A percentile compares a stretch with the other conserved stretches of the same genome.
Evolutionary conservation across 1,140 invertebrate species (phyloP).

Genomic region (Drosophila triauraria): DNA sequence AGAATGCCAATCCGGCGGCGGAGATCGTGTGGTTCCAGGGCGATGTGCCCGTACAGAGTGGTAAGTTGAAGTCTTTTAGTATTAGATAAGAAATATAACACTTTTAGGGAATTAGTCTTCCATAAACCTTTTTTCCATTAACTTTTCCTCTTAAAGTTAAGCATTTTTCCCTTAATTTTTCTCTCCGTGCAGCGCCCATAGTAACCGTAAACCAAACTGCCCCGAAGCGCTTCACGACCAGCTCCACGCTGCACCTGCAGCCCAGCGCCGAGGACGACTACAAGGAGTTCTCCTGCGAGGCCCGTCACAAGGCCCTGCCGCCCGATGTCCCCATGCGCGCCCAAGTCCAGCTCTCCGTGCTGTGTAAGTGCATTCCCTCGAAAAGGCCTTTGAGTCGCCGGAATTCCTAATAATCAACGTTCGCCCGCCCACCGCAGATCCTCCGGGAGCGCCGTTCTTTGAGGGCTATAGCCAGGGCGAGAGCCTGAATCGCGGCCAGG

Average conservation of each 20-base stretch:
- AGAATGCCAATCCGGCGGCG: slow-evolving; percentile 94
- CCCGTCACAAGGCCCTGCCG: slow-evolving; percentile 92
- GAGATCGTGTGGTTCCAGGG: slow-evolving; percentile 94
- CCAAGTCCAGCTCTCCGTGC: slow-evolving; percentile 93
- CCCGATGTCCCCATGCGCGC: slow-evolving; percentile 91
- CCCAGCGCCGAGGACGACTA: slow-evolving; percentile 95
- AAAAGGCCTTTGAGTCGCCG: neutral
- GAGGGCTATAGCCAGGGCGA: slow-evolving; percentile 96
- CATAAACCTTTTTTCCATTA: neutral
- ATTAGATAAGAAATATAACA: too few species aligned
- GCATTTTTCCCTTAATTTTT: neutral
- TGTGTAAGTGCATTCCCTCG: slow-evolving; percentile 91
- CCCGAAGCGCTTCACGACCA: slow-evolving; percentile 85
- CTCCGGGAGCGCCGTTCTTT: slow-evolving; percentile 96
- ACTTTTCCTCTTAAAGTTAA: neutral
- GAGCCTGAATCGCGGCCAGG: slow-evolving; percentile 93
- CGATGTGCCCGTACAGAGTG: slow-evolving; percentile 91
- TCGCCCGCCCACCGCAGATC: slow-evolving; percentile 88
- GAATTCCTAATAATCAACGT: slow-evolving; percentile 6
- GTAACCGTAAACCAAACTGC: slow-evolving; percentile 86
- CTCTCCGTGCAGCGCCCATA: slow-evolving; percentile 85
- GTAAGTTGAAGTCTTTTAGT: slow-evolving; percentile 79
- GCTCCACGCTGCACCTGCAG: slow-evolving; percentile 88
- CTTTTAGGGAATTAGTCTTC: too few species aligned
- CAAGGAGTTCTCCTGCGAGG: slow-evolving; percentile 95